These are phyloP conservation scores for Osmerus mordax DNA, from an alignment of 2,113 vertebrate genomes.

Conservation along the genomic window DNA sequence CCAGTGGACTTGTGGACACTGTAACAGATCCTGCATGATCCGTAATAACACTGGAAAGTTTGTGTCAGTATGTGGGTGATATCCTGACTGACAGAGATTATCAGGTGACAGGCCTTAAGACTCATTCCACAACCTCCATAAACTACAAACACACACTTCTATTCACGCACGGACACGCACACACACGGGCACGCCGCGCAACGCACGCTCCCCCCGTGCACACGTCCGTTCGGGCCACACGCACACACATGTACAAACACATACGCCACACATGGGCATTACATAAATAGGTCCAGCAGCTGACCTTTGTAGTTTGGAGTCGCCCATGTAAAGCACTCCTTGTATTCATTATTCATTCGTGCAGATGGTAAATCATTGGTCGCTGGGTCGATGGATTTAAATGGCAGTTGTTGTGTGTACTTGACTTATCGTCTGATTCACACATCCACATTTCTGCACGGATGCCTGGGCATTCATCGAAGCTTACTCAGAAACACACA, in stretches of 20 bases:
- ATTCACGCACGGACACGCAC: constrained; percentile 10
- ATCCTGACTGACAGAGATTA: neutral
- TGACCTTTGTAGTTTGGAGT: neutral
- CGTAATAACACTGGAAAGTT: constrained; percentile 12
- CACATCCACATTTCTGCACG: constrained; percentile 39
- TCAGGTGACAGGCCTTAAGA: no score
- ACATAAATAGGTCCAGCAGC: constrained; percentile 12
- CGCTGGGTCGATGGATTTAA: neutral
- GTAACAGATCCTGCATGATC: neutral
- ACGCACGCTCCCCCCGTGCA: no score
- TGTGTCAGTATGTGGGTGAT: constrained; percentile 19
- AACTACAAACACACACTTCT: constrained; percentile 19
- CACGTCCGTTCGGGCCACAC: no score
- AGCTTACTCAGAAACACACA: neutral
- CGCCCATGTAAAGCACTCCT: neutral
- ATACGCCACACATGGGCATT: neutral
- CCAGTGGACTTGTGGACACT: neutral
- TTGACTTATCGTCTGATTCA: constrained; percentile 29
- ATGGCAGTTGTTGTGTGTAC: constrained; percentile 7
- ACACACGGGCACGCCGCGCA: no score
- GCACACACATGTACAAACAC: no score
- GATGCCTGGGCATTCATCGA: constrained; percentile 5
- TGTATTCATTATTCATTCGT: constrained; percentile 9
- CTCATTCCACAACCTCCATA: neutral
- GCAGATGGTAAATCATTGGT: constrained; percentile 1